Percentiles rank a stretch among this genome's conserved stretches.
phyloP scores from a whole-genome alignment of 2,113 vertebrate genomes.

The Ailuropoda melanoleuca region DNA sequence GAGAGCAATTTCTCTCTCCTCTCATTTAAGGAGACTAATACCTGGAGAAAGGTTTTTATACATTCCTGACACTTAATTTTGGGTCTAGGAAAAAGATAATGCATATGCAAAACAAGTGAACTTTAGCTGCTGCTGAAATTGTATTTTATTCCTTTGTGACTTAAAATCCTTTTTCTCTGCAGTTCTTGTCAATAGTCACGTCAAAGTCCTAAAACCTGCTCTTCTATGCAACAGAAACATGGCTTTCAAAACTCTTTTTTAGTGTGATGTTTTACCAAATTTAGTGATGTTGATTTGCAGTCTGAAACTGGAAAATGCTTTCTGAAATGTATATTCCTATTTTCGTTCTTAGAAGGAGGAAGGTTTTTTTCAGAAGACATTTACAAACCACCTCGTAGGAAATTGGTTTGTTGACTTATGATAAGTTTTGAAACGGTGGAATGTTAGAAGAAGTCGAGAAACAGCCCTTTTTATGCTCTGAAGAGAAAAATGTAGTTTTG shows the following conservation, averaged over 20 bases:
- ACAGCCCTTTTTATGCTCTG: slow-evolving; percentile 49
- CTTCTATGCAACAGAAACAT: neutral
- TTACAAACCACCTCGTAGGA: slow-evolving; percentile 30
- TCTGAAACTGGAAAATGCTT: slow-evolving; percentile 43
- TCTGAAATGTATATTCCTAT: slow-evolving; percentile 42
- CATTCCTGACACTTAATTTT: slow-evolving; percentile 59
- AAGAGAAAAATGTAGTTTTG: slow-evolving; percentile 63
- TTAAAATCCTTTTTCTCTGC: slow-evolving; percentile 19
- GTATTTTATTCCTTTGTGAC: slow-evolving; percentile 40
- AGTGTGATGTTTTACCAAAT: neutral
- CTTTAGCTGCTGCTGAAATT: slow-evolving; percentile 38
- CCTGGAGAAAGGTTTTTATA: slow-evolving; percentile 63
- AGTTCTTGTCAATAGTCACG: slow-evolving; percentile 5
- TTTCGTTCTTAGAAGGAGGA: slow-evolving; percentile 22
- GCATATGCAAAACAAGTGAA: slow-evolving; percentile 58
- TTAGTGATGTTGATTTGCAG: neutral
- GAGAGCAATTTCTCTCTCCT: slow-evolving; percentile 57
- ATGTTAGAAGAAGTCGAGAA: slow-evolving; percentile 38
- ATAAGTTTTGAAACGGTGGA: slow-evolving; percentile 50
- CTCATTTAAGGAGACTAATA: slow-evolving; percentile 75
- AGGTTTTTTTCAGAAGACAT: neutral
- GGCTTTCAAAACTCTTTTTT: slow-evolving; percentile 48
- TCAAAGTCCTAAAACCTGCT: slow-evolving; percentile 2
- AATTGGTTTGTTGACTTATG: slow-evolving; percentile 42
- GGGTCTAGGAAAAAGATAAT: slow-evolving; percentile 17